Evolutionary conservation across 1,140 invertebrate species (phyloP).

Genomic region (Formica selysi): DNA sequence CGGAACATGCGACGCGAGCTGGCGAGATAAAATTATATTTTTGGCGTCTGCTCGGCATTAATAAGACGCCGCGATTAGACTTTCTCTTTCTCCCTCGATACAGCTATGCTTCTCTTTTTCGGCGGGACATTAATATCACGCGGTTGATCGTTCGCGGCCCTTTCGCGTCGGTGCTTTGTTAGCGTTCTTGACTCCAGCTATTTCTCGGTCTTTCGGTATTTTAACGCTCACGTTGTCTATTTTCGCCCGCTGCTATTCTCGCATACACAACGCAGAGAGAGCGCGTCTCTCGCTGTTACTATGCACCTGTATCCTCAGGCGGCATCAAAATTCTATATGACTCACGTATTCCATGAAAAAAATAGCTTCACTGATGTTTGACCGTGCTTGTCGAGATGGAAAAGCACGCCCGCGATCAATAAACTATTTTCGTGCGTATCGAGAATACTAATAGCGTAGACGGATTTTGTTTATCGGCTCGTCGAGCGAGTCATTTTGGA

Average conservation of each 20-base stretch:
- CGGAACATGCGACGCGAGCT: not conserved
- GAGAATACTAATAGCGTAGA: slow-evolving; percentile 40
- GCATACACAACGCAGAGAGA: slow-evolving; percentile 13
- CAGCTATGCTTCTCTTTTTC: slow-evolving; percentile 11
- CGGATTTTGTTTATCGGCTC: slow-evolving; percentile 50
- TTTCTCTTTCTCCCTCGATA: not conserved
- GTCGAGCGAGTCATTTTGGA: slow-evolving; percentile 11
- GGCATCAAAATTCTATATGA: slow-evolving; percentile 55
- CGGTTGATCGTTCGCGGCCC: slow-evolving; percentile 42
- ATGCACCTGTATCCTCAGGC: slow-evolving; percentile 57
- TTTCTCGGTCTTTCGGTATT: slow-evolving; percentile 66
- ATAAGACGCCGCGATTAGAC: slow-evolving; percentile 31
- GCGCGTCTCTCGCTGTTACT: slow-evolving; percentile 38
- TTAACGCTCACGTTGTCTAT: slow-evolving; percentile 59
- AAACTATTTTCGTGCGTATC: slow-evolving; percentile 61
- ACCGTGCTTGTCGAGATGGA: slow-evolving; percentile 43
- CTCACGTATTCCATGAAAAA: slow-evolving; percentile 46
- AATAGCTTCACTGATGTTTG: slow-evolving; percentile 54
- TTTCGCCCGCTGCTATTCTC: slow-evolving; percentile 70
- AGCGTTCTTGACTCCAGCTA: slow-evolving; percentile 47
- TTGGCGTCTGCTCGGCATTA: slow-evolving; percentile 30
- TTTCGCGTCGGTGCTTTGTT: slow-evolving; percentile 59
- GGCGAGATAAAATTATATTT: slow-evolving; percentile 14
- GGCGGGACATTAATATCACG: slow-evolving; percentile 65
- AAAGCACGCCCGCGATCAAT: slow-evolving; percentile 47